Evolutionary conservation across 2,888 invertebrate species (phyloP).

Genomic region (Troglohyphantes excavatus): DNA sequence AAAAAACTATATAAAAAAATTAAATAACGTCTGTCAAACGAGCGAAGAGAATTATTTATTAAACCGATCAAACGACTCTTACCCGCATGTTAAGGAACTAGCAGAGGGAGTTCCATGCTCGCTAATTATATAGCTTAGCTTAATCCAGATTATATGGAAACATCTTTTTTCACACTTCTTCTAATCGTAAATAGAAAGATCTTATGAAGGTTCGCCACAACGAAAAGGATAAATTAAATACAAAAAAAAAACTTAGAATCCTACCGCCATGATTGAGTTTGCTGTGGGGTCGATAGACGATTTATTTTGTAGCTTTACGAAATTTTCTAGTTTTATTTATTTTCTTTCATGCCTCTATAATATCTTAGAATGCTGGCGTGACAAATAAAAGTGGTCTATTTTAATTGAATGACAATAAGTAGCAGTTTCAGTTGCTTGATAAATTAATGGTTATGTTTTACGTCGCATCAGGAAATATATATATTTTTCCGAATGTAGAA

Average conservation of each 20-base stretch:
- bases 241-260: neutral
- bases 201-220: conserved; percentile 47
- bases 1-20: conserved; percentile 22
- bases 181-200: conserved; percentile 65
- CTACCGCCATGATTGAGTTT: conserved; percentile 50
- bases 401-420: too few species aligned
- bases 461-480: too few species aligned
- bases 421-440: too few species aligned
- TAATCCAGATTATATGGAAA: conserved; percentile 65
- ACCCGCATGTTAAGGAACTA: conserved; percentile 58
- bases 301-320: conserved; percentile 41
- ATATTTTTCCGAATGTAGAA: too few species aligned
- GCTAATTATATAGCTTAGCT: conserved; percentile 69
- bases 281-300: conserved; percentile 53
- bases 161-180: conserved; percentile 57
- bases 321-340: too few species aligned
- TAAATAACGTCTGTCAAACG: conserved; percentile 32
- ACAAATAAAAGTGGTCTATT: too few species aligned
- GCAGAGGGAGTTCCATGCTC: conserved; percentile 43
- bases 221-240: neutral
- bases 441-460: too few species aligned
- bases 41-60: conserved; percentile 63
- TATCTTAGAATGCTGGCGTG: too few species aligned
- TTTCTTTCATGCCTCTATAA: too few species aligned
- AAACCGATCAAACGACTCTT: conserved; percentile 55